Evolutionary conservation across 2,888 invertebrate species (phyloP), one percentile per base, ranked within the genome.

Genomic region (Lobophora halterata): DNA sequence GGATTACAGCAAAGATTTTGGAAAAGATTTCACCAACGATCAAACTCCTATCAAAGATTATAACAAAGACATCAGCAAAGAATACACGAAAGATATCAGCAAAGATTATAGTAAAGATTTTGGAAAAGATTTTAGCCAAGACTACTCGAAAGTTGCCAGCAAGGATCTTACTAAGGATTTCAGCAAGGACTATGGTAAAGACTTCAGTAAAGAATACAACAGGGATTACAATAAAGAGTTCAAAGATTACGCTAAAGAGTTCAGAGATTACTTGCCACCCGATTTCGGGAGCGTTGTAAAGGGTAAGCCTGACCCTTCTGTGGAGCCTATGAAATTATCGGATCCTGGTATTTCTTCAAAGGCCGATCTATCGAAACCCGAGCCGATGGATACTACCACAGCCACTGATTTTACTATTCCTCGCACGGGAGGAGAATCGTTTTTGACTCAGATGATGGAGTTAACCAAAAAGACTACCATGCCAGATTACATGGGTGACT

Each of bases 221-320:
- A 54, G 58, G 61, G 35, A 46, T 14, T 49, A 49, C 24, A 34
- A 38, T 13, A 50, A 45, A 12, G 47, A 47, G 5, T 50, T 28
- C 3, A 51, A 54, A 32, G 52, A 47, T 39, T 52, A 62, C 12
- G 31, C 27, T 3, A 50, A 50, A 36, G 52, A 50, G 9, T 74
- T 68, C 38, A 89, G 89, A 59, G 86, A 88, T 48, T 88, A 87
- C 55, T 70, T 86, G 31, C 86, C 89, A 1, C 86, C 89, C 0
- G 90, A 90, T 58, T 88, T 89, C 49, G 88, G 89, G 29, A 83
- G 88, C 72, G 76, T 89, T 56, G 73, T 76, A 21, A 87, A 87
- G 63, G 71, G 78, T 21, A 90, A 90, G 64, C 53, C 82, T 9
- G 90, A 90, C 3, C 82, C 50, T 38, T 51, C 87, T 49, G 34